These are phyloP conservation scores for Pedionomus torquatus DNA, from an alignment of 2,113 vertebrate species.

Conservation along the genomic window DNA sequence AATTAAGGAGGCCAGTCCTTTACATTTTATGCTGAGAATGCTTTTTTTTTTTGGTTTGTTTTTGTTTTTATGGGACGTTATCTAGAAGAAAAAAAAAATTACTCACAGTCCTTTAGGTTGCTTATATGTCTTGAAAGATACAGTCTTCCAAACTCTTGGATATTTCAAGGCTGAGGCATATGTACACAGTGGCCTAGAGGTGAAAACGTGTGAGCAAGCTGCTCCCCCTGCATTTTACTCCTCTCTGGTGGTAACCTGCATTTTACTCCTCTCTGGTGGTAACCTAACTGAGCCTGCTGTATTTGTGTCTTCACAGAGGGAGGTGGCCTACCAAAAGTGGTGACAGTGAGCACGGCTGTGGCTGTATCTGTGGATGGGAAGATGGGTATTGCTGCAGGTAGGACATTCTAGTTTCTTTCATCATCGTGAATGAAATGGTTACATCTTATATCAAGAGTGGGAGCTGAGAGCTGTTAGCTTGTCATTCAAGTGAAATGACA, in stretches of 20 bases:
- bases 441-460: not conserved
- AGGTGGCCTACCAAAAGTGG: slow-evolving; percentile 59
- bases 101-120: not conserved
- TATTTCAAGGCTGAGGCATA: not conserved
- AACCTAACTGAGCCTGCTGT: not conserved
- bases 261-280: not conserved
- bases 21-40: not conserved
- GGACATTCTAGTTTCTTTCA: slow-evolving; percentile 45
- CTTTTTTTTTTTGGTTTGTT: not conserved
- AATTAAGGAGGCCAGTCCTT: not conserved
- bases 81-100: not conserved
- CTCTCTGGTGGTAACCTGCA: not conserved
- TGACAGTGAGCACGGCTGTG: slow-evolving; percentile 86
- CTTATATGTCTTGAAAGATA: not conserved
- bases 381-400: slow-evolving; percentile 94
- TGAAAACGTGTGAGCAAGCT: not conserved
- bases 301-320: slow-evolving; percentile 76
- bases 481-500: not conserved
- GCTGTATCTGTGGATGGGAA: slow-evolving; percentile 86
- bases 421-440: not conserved
- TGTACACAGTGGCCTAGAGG: not conserved
- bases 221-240: not conserved
- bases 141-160: not conserved
- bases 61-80: not conserved
- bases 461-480: slow-evolving; percentile 21